Conservation (phyloP, 2,113 vertebrate species). For the Microcebus tavaratra region DNA sequence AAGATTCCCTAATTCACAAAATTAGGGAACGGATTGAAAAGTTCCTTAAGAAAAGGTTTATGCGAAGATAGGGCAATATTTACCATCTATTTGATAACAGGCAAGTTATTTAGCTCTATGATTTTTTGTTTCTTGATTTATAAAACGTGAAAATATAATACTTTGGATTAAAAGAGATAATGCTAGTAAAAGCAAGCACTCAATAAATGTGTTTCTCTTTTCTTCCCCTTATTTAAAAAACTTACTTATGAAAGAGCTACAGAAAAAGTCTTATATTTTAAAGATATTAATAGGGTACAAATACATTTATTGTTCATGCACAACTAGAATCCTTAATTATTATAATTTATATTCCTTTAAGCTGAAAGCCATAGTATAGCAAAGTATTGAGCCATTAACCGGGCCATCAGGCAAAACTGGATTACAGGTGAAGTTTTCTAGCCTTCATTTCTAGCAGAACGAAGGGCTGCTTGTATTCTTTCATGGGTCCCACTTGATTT, state of each 20-base stretch:
- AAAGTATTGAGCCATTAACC: background rate
- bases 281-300: background rate
- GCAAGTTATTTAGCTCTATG: background rate
- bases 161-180: background rate
- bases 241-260: background rate
- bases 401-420: background rate
- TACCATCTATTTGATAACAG: background rate
- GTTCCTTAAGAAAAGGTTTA: background rate
- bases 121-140: background rate
- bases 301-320: background rate
- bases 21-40: background rate
- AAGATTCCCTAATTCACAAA: background rate
- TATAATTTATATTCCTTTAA: background rate
- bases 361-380: background rate
- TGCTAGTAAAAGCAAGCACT: background rate
- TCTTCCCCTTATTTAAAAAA: background rate
- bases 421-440: background rate
- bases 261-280: background rate
- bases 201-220: background rate
- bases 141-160: background rate
- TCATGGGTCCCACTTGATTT: background rate
- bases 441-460: background rate
- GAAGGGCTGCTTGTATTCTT: background rate
- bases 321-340: background rate
- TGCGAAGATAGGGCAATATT: background rate